Percentiles rank a stretch among this genome's conserved stretches.
phyloP scores from a whole-genome alignment of 2,888 invertebrate genomes.

The Ypsolopha sequella region DNA sequence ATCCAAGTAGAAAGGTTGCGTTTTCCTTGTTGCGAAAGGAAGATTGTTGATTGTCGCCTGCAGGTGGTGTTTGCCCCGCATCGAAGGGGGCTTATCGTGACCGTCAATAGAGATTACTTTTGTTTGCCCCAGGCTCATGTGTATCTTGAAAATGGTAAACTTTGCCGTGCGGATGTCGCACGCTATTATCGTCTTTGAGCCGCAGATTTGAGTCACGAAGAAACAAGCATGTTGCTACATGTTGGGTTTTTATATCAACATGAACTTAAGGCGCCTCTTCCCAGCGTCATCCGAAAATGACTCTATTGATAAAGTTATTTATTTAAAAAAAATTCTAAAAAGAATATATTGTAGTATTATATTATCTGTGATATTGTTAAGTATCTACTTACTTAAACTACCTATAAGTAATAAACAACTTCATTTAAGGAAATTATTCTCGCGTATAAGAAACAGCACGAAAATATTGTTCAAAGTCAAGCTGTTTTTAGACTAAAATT shows the following conservation, averaged over 20 bases:
- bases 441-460: too few species aligned
- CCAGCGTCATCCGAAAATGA: too few species aligned
- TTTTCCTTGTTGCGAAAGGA: constrained; percentile 1
- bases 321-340: too few species aligned
- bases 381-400: too few species aligned
- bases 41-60: constrained; percentile 23
- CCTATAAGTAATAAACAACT: too few species aligned
- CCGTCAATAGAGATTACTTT: constrained; percentile 25
- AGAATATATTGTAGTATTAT: too few species aligned
- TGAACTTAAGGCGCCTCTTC: too few species aligned
- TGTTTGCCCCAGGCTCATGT: constrained; percentile 13
- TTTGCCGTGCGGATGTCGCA: constrained; percentile 4
- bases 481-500: too few species aligned
- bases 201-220: neutral
- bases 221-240: neutral
- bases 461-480: too few species aligned
- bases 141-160: constrained; percentile 6
- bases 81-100: constrained; percentile 27
- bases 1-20: neutral
- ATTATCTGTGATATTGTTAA: too few species aligned
- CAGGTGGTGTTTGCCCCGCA: constrained; percentile 28
- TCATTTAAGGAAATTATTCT: too few species aligned
- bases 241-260: neutral
- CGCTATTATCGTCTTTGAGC: constrained; percentile 5
- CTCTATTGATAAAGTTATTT: too few species aligned